These are phyloP conservation scores for Tipula vernalis DNA, from an alignment of 2,888 invertebrate species.

Conservation along the genomic window DNA sequence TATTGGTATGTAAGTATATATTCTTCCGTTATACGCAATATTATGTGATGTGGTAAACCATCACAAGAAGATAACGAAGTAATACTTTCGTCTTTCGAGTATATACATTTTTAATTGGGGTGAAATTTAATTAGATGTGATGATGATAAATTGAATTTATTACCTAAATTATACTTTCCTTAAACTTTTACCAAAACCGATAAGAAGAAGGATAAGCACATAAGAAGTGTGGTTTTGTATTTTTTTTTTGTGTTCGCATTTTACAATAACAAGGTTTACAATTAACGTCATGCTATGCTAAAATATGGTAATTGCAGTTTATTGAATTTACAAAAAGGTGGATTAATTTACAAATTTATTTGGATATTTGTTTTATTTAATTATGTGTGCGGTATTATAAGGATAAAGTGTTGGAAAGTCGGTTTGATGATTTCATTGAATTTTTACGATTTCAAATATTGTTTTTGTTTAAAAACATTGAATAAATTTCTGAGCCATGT, in stretches of 20 bases:
- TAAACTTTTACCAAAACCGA: not conserved
- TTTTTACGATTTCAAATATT: no score
- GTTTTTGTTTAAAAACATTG: no score
- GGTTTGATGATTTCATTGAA: no score
- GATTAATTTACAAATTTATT: not conserved
- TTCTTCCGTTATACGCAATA: not conserved
- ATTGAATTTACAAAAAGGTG: not conserved
- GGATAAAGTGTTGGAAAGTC: no score
- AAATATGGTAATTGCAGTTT: not conserved
- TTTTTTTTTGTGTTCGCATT: not conserved
- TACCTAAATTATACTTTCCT: not conserved
- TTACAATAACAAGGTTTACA: not conserved
- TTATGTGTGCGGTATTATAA: no score
- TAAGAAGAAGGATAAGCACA: not conserved
- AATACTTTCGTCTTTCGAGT: not conserved
- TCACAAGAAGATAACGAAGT: not conserved
- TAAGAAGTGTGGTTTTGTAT: not conserved
- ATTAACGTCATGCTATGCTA: not conserved
- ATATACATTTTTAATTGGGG: not conserved
- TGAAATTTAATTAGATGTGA: not conserved
- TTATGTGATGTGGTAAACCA: not conserved
- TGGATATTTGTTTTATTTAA: not conserved
- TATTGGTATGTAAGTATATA: not conserved
- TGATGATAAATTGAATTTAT: conserved; percentile 4
- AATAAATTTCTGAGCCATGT: no score